Evolutionary conservation across 64 coral and sea anemone species (phyloP).

Genomic region (Dendronephthya gigantea): DNA sequence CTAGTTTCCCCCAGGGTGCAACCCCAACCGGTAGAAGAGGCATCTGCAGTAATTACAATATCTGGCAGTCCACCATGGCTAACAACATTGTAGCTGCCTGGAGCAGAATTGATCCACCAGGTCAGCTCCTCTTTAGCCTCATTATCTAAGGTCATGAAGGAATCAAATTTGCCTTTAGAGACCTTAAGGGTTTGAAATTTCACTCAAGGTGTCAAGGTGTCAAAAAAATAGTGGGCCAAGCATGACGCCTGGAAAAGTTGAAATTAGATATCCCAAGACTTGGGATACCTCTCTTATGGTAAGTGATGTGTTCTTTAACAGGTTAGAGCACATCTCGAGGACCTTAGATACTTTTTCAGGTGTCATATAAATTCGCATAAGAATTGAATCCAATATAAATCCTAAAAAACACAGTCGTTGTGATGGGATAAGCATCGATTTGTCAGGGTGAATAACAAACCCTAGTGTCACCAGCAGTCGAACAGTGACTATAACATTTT

Average conservation of each 20-base stretch:
- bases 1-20: constrained; percentile 4
- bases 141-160: constrained; percentile 7
- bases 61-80: constrained; percentile 28
- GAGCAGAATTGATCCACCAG: constrained; percentile 21
- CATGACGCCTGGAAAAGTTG: constrained; percentile 37
- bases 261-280: constrained; percentile 35
- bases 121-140: constrained; percentile 20
- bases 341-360: background rate
- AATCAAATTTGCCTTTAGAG: constrained; percentile 29
- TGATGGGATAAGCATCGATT: too few species aligned
- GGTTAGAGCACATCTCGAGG: too few species aligned
- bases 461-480: background rate
- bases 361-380: background rate
- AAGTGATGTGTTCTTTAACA: background rate
- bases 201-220: background rate
- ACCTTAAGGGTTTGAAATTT: background rate
- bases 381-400: too few species aligned
- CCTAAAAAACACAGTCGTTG: too few species aligned
- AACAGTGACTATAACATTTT: background rate
- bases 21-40: constrained; percentile 40
- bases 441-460: background rate
- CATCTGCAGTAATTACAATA: constrained; percentile 31
- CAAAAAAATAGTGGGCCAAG: background rate
- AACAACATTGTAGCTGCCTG: constrained; percentile 31
- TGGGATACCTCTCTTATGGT: constrained; percentile 1